These are phyloP conservation scores for Ailurus styani DNA, from an alignment of 2,113 vertebrate species.

Conservation along the genomic window DNA sequence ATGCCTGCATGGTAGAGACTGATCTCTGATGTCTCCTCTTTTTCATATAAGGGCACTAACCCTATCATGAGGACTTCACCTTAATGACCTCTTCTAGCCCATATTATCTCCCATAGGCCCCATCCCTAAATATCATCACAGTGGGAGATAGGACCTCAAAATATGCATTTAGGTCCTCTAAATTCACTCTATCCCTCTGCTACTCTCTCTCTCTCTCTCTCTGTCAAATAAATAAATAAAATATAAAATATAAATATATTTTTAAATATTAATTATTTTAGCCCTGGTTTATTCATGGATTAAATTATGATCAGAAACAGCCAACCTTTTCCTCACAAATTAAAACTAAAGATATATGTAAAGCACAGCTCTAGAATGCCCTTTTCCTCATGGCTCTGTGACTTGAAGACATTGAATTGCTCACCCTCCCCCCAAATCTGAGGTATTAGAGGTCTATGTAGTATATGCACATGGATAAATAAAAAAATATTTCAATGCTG, in stretches of 20 bases:
- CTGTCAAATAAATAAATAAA: too few relatives aligned
- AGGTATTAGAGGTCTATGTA: background rate
- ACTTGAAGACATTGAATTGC: background rate
- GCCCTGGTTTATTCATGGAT: background rate
- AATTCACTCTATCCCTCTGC: too few relatives aligned
- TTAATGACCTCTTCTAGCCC: background rate
- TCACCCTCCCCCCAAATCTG: background rate
- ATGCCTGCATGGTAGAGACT: background rate
- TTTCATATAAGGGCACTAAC: background rate
- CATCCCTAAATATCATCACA: background rate
- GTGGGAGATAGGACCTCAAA: background rate
- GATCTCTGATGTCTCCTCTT: background rate
- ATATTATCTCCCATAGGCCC: background rate
- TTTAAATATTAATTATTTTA: too few relatives aligned
- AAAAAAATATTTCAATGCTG: background rate
- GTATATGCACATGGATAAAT: background rate
- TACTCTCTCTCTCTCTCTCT: too few relatives aligned
- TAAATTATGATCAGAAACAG: background rate
- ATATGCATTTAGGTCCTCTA: background rate
- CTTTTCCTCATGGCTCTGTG: background rate
- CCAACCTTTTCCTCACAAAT: background rate
- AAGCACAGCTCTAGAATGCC: background rate
- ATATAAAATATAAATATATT: too few relatives aligned
- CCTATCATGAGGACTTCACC: background rate
- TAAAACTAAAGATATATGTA: background rate